Conservation (phyloP, 64 coral and sea anemone genomes). For the Anthopleura sola region DNA sequence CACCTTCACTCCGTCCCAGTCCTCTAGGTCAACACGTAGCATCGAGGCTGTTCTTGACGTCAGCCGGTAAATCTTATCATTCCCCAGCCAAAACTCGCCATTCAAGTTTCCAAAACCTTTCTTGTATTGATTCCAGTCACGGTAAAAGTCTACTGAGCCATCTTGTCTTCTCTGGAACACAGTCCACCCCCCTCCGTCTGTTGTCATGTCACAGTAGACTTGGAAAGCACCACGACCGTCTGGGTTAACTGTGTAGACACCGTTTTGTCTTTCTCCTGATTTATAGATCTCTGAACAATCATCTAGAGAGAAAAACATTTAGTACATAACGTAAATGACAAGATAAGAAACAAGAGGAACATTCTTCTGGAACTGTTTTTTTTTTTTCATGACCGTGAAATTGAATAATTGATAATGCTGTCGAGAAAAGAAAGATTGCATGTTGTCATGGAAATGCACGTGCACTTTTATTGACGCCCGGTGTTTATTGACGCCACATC, state of each 20-base stretch:
- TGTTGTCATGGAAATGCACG: too few relatives aligned
- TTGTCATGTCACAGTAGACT: slow-evolving; percentile 31
- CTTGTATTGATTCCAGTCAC: slow-evolving; percentile 14
- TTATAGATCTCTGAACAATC: not conserved
- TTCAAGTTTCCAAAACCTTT: not conserved
- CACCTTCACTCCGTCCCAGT: not conserved
- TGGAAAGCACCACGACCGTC: not conserved
- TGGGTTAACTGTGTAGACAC: not conserved
- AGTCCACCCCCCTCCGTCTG: slow-evolving; percentile 31
- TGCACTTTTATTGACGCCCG: too few relatives aligned
- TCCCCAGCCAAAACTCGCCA: slow-evolving; percentile 20
- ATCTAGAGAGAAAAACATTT: too few relatives aligned
- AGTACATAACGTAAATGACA: too few relatives aligned
- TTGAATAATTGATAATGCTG: too few relatives aligned
- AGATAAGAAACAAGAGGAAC: too few relatives aligned
- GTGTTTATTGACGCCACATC: too few relatives aligned
- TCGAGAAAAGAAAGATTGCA: too few relatives aligned
- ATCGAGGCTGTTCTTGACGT: not conserved
- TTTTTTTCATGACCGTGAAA: too few relatives aligned
- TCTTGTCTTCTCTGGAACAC: slow-evolving; percentile 20
- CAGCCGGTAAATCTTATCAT: slow-evolving; percentile 27
- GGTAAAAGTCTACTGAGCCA: slow-evolving; percentile 19
- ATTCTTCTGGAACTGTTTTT: too few relatives aligned
- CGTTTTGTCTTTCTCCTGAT: not conserved
- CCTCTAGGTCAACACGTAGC: slow-evolving; percentile 16